Evolutionary conservation across 2,888 invertebrate species (phyloP).

Genomic region (Halocaridina rubra): DNA sequence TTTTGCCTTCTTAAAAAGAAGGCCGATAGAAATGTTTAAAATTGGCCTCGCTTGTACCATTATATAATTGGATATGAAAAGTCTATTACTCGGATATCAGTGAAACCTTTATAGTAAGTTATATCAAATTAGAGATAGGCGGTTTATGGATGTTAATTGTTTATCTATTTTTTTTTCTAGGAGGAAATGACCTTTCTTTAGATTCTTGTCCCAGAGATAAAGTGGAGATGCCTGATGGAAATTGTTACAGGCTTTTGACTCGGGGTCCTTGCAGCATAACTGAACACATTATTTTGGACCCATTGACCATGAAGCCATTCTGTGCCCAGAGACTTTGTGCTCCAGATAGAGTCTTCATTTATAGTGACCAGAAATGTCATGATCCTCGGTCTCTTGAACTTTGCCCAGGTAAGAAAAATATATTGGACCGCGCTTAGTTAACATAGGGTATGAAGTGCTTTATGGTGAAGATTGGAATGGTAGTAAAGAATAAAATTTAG

Average conservation of each 20-base stretch:
- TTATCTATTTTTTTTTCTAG: neutral
- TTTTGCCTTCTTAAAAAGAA: too few species aligned
- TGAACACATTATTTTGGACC: constrained; percentile 54
- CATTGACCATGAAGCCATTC: constrained; percentile 29
- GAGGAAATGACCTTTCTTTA: neutral
- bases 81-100: too few species aligned
- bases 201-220: constrained; percentile 52
- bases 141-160: too few species aligned
- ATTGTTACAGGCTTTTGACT: constrained; percentile 49
- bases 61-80: too few species aligned
- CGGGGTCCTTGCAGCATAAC: constrained; percentile 46
- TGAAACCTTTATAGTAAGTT: too few species aligned
- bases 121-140: too few species aligned
- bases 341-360: constrained; percentile 60
- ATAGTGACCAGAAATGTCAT: constrained; percentile 59
- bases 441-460: too few species aligned
- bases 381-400: constrained; percentile 36
- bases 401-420: constrained; percentile 55
- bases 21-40: too few species aligned
- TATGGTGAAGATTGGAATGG: too few species aligned
- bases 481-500: too few species aligned
- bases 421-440: too few species aligned
- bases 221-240: constrained; percentile 35
- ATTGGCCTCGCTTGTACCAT: too few species aligned
- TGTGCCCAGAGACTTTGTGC: constrained; percentile 54